Conservation (phyloP, 2,888 invertebrate genomes). For the Epinotia demarniana region DNA sequence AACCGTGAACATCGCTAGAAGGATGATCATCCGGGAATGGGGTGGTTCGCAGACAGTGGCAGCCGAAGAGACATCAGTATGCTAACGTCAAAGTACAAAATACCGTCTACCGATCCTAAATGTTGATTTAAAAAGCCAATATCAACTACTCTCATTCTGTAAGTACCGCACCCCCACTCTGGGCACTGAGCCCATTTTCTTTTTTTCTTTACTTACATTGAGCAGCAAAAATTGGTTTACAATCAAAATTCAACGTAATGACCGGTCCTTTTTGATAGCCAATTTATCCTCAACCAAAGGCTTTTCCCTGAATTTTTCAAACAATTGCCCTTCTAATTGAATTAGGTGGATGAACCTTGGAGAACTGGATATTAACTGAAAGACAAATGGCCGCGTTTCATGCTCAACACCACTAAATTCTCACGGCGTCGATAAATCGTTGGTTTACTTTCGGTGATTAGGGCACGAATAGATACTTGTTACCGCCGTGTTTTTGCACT, state of each 20-base stretch:
- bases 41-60: too few relatives aligned
- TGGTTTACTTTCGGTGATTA: conserved; percentile 45
- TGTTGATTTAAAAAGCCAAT: too few relatives aligned
- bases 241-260: neutral
- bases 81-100: too few relatives aligned
- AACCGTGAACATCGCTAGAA: too few relatives aligned
- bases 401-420: conserved; percentile 73
- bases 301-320: conserved; percentile 39
- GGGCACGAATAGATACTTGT: conserved; percentile 40
- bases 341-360: conserved; percentile 67
- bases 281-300: conserved; percentile 16
- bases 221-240: neutral
- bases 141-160: too few relatives aligned
- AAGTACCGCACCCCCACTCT: too few relatives aligned
- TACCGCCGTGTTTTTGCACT: conserved; percentile 34
- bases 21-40: too few relatives aligned
- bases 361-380: conserved; percentile 67
- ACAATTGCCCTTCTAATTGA: conserved; percentile 62
- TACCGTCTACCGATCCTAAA: too few relatives aligned
- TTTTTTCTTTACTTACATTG: too few relatives aligned
- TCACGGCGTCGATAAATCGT: conserved; percentile 63
- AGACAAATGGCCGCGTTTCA: conserved; percentile 76
- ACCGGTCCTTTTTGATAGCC: conserved; percentile 2
- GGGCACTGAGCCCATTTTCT: too few relatives aligned
- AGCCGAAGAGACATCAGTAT: too few relatives aligned